Conservation (phyloP, 2,113 vertebrate species). For the Cyprinodon brontotheroides region DNA sequence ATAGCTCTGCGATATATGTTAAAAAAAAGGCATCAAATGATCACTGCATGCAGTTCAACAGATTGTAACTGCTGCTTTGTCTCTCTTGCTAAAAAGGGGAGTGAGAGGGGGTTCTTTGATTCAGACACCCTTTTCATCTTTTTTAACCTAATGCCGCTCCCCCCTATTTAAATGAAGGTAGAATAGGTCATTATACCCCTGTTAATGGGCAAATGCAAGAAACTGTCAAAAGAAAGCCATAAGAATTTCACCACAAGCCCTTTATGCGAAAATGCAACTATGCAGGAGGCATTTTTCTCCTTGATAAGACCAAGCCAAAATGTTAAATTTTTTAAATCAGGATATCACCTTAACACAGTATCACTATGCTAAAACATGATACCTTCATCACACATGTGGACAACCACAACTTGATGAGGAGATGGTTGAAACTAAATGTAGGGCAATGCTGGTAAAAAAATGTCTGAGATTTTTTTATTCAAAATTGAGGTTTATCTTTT, state of each 20-base stretch:
- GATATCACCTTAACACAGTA: not conserved
- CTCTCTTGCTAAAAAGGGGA: constrained; percentile 59
- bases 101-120: constrained; percentile 71
- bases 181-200: constrained; percentile 81
- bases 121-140: constrained; percentile 80
- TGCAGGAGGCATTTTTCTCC: not conserved
- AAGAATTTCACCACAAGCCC: not conserved
- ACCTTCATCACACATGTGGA: not conserved
- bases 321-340: not conserved
- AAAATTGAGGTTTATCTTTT: not conserved
- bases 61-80: constrained; percentile 64
- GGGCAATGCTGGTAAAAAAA: not conserved
- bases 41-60: constrained; percentile 60
- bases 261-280: not conserved
- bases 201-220: constrained; percentile 42
- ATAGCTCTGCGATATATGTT: constrained; percentile 66
- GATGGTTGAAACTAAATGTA: not conserved
- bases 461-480: not conserved
- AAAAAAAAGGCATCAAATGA: constrained; percentile 67
- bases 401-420: not conserved
- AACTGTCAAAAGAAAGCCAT: not conserved
- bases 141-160: constrained; percentile 79
- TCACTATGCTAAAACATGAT: not conserved
- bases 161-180: constrained; percentile 81
- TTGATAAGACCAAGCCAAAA: not conserved